These are phyloP conservation scores for Lepidonotus clava DNA, from an alignment of 2,888 invertebrate genomes.

Conservation along the genomic window DNA sequence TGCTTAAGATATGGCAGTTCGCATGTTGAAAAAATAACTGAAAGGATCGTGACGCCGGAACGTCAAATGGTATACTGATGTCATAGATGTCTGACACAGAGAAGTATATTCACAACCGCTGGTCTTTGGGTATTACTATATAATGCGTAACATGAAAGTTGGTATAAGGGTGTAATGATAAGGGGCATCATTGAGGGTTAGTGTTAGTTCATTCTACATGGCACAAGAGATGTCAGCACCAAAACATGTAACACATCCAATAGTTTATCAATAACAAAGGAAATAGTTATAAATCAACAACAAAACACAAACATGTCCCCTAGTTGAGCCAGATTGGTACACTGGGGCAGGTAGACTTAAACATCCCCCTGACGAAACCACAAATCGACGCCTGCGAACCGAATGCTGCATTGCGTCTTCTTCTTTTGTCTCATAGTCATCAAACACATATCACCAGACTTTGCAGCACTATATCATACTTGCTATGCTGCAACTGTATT, in stretches of 20 bases:
- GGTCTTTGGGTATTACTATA: conserved; percentile 23
- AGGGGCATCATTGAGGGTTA: background rate
- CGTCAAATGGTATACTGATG: conserved; percentile 9
- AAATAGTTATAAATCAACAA: conserved; percentile 47
- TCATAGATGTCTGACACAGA: conserved; percentile 29
- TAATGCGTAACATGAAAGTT: conserved; percentile 21
- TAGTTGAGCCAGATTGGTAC: background rate
- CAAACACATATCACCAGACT: background rate
- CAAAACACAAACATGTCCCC: conserved; percentile 35
- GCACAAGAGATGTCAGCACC: conserved; percentile 35
- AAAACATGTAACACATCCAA: conserved; percentile 25
- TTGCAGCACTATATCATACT: background rate
- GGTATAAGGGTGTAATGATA: background rate
- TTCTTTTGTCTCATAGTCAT: no score
- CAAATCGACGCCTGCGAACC: no score
- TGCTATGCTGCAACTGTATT: background rate
- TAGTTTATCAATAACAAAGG: conserved; percentile 38
- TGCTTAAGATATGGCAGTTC: background rate
- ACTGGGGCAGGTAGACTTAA: background rate
- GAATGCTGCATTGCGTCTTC: no score
- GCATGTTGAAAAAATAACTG: background rate
- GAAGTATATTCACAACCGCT: conserved; percentile 41
- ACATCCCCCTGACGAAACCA: background rate
- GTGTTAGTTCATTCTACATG: conserved; percentile 9
- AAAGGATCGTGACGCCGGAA: conserved; percentile 34